These are phyloP conservation scores for Triplophysa rosa DNA, from an alignment of 2,113 vertebrate species.

Conservation along the genomic window DNA sequence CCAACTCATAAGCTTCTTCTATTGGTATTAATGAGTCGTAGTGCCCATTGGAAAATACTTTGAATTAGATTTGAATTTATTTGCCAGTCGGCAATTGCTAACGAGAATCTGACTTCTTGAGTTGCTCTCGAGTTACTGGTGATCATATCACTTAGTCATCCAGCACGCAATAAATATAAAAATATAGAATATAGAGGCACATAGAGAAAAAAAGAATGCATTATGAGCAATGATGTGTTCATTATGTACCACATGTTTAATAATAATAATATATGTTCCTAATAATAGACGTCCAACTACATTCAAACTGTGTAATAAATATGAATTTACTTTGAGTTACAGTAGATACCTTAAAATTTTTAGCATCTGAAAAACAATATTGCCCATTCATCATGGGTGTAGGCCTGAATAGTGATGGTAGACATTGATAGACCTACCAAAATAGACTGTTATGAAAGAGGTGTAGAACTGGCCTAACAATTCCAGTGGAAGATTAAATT, in stretches of 20 bases:
- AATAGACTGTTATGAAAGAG: no score
- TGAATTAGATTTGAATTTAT: background rate
- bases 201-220: background rate
- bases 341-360: no score
- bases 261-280: no score
- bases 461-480: no score
- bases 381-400: no score
- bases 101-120: background rate
- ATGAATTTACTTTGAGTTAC: no score
- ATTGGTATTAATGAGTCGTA: conserved; percentile 21
- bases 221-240: background rate
- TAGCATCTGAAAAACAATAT: background rate
- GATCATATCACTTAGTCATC: background rate
- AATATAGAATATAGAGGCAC: background rate
- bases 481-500: no score
- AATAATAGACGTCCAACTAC: no score
- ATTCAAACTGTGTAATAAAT: no score
- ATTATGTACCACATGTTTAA: background rate
- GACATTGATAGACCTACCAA: no score
- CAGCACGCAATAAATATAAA: conserved; percentile 4
- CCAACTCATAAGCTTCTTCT: conserved; percentile 11
- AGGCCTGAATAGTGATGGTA: no score
- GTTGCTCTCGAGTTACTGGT: background rate
- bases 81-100: background rate
- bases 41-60: conserved; percentile 7